A percentile compares a stretch with the other conserved stretches of the same genome.
Evolutionary conservation across 2,797 vertebrate species (phyloP).

Genomic region (Microctenopoma stevenorrisi): DNA sequence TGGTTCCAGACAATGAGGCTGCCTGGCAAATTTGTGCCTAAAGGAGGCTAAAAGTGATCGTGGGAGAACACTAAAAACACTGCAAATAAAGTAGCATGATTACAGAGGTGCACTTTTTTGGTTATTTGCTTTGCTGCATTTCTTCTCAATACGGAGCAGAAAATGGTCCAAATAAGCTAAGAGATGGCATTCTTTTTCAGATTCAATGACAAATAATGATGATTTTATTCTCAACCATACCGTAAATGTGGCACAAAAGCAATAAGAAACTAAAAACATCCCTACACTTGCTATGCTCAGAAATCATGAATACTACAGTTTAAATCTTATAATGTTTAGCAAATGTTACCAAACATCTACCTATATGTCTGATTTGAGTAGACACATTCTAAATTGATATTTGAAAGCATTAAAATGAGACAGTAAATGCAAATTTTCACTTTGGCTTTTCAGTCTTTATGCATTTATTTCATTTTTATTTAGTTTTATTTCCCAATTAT

Average conservation of each 20-base stretch:
- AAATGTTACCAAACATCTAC: too few species aligned
- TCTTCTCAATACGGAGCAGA: neutral
- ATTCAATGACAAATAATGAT: neutral
- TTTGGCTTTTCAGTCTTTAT: neutral
- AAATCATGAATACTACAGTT: neutral
- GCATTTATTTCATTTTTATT: neutral
- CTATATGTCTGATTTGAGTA: too few species aligned
- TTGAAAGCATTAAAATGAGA: neutral
- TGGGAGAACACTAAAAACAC: constrained; percentile 43
- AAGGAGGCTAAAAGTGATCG: constrained; percentile 63
- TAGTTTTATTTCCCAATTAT: neutral
- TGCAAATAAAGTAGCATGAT: constrained; percentile 25
- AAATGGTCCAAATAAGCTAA: constrained; percentile 1
- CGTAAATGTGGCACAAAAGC: neutral
- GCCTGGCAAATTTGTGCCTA: constrained; percentile 72
- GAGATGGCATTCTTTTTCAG: neutral
- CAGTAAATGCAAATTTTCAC: neutral
- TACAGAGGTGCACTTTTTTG: constrained; percentile 3
- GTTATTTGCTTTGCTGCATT: neutral
- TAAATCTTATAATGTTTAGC: neutral
- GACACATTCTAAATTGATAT: too few species aligned
- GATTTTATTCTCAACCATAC: neutral
- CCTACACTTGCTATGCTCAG: neutral
- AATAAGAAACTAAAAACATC: too few species aligned
- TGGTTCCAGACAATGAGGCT: constrained; percentile 72